Evolutionary conservation across 1,140 invertebrate species (phyloP), one percentile per base, ranked within the genome.

Genomic region (Cyrtorhinus lividipennis): DNA sequence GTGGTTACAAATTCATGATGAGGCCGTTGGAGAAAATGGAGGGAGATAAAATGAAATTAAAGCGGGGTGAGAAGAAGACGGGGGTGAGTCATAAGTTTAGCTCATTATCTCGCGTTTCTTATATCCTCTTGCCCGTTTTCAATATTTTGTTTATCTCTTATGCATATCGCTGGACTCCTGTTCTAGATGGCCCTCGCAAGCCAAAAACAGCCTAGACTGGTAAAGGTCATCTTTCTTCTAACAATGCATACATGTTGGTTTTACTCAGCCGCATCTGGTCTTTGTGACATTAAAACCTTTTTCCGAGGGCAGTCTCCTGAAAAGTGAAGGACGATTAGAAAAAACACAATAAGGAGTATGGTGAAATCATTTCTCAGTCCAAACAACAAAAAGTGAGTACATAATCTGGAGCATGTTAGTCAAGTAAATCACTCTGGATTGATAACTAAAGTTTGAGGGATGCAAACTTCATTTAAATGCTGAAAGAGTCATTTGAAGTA

Each of bases 1-100:
- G 60, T 85, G 83, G 83, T 82, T 79, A 67, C 81, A 82, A 66
- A 85, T 85, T 67, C 85, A 85, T 71, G 84, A 87, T 69, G 83
- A 85, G 69, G 77, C 76, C 67, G 81, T 85, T 24, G 80, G n/a
- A 83, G 61, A 79, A 79, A 71, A 79, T 83, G 68, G 72, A 80
- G 71, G 73, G 80, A 65, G 73, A 77, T 69, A 74, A 77, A 64
- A 69, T 80, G 23, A 76, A 79, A 62, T 69, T 80, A 10, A 74
- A 74, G 2, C 71, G 70, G 23, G 77, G 80, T 67, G 78, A n/a
- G n/a, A 80, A 27, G 77, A 80, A 8, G 69, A 73, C 20, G 72
- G 72, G 65, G 73, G 76, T 77, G 69, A 68, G 10, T 62, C 30
- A 38, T 5, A 8, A 38, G 30, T n/a, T n/a, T n/a, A n/a, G n/a